A percentile compares a stretch with the other conserved stretches of the same genome.
Conservation (phyloP, 2,888 invertebrate genomes). For the Druceiella hillmani region DNA sequence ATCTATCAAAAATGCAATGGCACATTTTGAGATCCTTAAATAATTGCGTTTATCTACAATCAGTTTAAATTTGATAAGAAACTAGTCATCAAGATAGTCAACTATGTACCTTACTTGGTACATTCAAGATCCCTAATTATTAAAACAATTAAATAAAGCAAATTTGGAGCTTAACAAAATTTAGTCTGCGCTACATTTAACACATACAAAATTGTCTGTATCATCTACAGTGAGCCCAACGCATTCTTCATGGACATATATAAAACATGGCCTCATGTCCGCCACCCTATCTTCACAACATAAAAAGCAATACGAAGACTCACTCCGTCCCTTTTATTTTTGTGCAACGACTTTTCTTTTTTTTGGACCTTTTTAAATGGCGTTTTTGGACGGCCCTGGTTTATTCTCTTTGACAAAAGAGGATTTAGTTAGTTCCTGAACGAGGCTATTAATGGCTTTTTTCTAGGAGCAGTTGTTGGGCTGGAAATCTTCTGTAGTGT, state of each 20-base stretch:
- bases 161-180: no score
- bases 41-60: no score
- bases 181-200: conserved; percentile 66
- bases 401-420: conserved; percentile 16
- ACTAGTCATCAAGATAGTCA: no score
- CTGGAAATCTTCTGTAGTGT: no score
- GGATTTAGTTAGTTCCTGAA: conserved; percentile 17
- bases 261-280: conserved; percentile 22
- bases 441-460: conserved; percentile 14
- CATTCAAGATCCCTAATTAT: no score
- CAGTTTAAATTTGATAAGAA: no score
- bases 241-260: conserved; percentile 24
- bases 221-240: conserved; percentile 22
- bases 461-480: conserved; percentile 11
- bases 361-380: conserved; percentile 12
- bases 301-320: conserved; percentile 21
- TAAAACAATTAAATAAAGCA: no score
- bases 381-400: conserved; percentile 16
- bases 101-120: no score
- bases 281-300: conserved; percentile 20
- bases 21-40: no score
- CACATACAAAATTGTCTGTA: conserved; percentile 53
- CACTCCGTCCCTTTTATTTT: no score
- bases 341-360: conserved; percentile 7
- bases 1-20: no score